phyloP scores from a whole-genome alignment of 2,888 invertebrate species.

The Sphaerophoria rueppellii region DNA sequence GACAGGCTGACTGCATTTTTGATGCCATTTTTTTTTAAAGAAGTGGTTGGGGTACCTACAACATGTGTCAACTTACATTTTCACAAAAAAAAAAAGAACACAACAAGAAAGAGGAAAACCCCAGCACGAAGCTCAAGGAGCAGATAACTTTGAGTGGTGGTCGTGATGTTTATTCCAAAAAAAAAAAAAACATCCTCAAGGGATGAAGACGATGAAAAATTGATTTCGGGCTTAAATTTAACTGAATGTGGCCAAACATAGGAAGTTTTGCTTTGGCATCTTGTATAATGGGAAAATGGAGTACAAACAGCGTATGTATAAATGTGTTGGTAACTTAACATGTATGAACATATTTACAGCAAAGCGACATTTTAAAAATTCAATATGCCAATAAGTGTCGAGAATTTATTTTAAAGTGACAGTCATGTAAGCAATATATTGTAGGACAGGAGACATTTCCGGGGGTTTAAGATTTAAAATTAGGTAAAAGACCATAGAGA shows the following conservation, averaged over 20 bases:
- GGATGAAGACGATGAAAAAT: slow-evolving; percentile 69
- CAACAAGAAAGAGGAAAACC: background rate
- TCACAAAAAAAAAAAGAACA: slow-evolving; percentile 33
- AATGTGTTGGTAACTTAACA: background rate
- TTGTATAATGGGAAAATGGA: background rate
- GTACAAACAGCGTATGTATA: background rate
- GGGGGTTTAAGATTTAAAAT: background rate
- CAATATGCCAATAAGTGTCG: slow-evolving; percentile 73
- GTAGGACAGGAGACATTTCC: slow-evolving; percentile 34
- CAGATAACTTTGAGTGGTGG: slow-evolving; percentile 53
- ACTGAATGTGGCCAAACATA: slow-evolving; percentile 14
- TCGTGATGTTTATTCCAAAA: slow-evolving; percentile 57
- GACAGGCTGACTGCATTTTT: slow-evolving; percentile 53
- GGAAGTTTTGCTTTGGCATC: slow-evolving; percentile 9
- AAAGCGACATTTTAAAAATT: slow-evolving; percentile 69
- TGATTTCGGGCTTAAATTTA: slow-evolving; percentile 70
- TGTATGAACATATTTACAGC: slow-evolving; percentile 42
- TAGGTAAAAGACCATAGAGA: background rate
- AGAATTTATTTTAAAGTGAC: slow-evolving; percentile 73
- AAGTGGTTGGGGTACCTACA: slow-evolving; percentile 59
- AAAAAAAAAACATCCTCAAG: slow-evolving; percentile 26
- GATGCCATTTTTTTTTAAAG: slow-evolving; percentile 36
- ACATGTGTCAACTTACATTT: slow-evolving; percentile 72
- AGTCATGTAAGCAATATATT: slow-evolving; percentile 62
- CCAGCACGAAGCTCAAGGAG: background rate